Conservation (phyloP, 2,888 invertebrate genomes). For the Andricus quercusramuli region DNA sequence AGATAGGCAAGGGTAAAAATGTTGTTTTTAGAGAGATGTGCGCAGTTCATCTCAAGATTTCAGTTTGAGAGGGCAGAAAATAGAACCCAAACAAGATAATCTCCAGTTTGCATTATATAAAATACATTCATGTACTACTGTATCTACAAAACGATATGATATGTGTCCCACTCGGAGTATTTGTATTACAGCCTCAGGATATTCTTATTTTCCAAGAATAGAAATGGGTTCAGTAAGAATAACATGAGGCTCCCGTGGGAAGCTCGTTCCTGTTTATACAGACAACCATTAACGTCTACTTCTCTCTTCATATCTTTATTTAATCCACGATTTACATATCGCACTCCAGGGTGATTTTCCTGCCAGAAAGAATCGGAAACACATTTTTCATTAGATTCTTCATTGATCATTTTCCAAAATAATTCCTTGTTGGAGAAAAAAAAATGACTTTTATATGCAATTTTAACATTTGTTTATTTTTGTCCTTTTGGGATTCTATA, state of each 20-base stretch:
- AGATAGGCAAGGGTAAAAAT: too few species aligned
- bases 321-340: conserved; percentile 26
- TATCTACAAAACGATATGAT: conserved; percentile 29
- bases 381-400: neutral
- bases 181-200: conserved; percentile 37
- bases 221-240: conserved; percentile 29
- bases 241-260: conserved; percentile 35
- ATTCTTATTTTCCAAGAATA: conserved; percentile 34
- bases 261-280: conserved; percentile 27
- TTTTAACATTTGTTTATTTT: too few species aligned
- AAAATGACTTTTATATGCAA: too few species aligned
- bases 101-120: neutral
- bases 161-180: neutral
- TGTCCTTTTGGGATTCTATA: too few species aligned
- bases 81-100: conserved; percentile 8
- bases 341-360: neutral
- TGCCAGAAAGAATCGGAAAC: neutral
- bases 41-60: neutral
- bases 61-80: neutral
- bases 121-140: neutral
- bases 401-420: neutral
- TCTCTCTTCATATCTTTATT: conserved; percentile 34
- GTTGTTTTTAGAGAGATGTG: neutral
- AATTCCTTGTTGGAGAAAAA: too few species aligned
- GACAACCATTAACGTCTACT: conserved; percentile 36